These are phyloP conservation scores for Parapsyche elsis DNA, from an alignment of 1,140 invertebrate genomes.

Conservation along the genomic window DNA sequence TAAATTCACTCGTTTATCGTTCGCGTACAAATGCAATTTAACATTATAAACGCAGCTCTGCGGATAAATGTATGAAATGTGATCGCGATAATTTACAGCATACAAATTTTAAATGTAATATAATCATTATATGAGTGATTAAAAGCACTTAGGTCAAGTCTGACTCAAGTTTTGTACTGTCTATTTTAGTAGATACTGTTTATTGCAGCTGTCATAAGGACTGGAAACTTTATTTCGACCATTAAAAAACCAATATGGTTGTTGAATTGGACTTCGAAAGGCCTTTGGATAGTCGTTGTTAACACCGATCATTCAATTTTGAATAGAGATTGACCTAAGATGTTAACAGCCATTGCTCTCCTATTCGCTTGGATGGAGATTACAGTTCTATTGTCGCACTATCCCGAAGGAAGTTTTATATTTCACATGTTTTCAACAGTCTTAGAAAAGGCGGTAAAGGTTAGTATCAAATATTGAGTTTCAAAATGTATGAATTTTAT, in stretches of 20 bases:
- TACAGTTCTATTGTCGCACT: slow-evolving; percentile 67
- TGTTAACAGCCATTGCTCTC: slow-evolving; percentile 66
- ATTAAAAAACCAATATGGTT: background rate
- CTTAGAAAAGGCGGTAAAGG: slow-evolving; percentile 65
- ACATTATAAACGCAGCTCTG: no score
- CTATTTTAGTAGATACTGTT: background rate
- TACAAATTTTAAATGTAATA: no score
- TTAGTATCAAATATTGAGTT: slow-evolving; percentile 46
- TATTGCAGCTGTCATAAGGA: background rate
- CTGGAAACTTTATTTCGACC: background rate
- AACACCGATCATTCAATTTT: slow-evolving; percentile 53
- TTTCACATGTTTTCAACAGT: slow-evolving; percentile 69
- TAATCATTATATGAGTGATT: no score
- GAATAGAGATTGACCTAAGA: slow-evolving; percentile 63
- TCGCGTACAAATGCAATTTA: no score
- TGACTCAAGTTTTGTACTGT: no score
- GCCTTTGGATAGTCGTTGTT: slow-evolving; percentile 58
- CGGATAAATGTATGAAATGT: no score
- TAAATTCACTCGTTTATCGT: no score
- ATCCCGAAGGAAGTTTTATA: slow-evolving; percentile 68
- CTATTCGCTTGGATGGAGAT: slow-evolving; percentile 68
- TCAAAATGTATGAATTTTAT: background rate
- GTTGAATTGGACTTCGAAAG: slow-evolving; percentile 62
- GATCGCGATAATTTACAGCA: no score
- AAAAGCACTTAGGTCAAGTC: no score